Base-by-base conservation (phyloP, 2,888 invertebrate genomes). In the Andricus curvator region DNA sequence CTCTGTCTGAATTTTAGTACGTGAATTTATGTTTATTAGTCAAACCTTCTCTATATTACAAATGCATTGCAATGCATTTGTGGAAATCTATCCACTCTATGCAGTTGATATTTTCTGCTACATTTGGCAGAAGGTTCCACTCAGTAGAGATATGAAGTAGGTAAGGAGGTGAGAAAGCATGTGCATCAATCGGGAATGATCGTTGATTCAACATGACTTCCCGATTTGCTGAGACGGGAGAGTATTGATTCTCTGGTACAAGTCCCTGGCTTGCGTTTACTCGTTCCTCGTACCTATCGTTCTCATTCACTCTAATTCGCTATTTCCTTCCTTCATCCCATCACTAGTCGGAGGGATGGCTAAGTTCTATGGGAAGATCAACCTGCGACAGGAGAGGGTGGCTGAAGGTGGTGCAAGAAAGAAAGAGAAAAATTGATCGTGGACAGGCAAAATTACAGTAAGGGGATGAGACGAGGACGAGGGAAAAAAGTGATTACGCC, bases 231-330 rank as follows among this genome's bases (percentile, higher is more conserved):
- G 51, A 74, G 74, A 74, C 29, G 51, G 29, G 70, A 79, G 85
- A 86, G 88, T 90, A 91, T 91, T 90, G 91, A 91, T 91, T 90
- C 86, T 86, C 85, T 86, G 86, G 85, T 84, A 87, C 84, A 78
- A 86, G 15, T 48, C 81, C 81, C 79, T 78, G 77, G 78, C 77
- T 70, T 48, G 41, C 67, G 25, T 51, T 78, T 37, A 41, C 80
- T 84, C 84, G 79, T 82, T 81, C 83, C 84, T 83, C 82, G 62
- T 81, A 83, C 86, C 88, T 87, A 87, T 88, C 87, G 86, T 83
- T 88, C 86, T 85, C 89, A 85, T 88, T 86, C 86, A 83, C 86
- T 87, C 88, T 88, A 90, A 89, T 89, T 88, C 87, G 85, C 88
- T 84, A 85, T 86, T 87, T 85, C 86, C 89, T 86, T 85, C 88